A percentile compares a stretch with the other conserved stretches of the same genome.
phyloP scores from a whole-genome alignment of 2,113 vertebrate genomes.

The Cathartes aura region DNA sequence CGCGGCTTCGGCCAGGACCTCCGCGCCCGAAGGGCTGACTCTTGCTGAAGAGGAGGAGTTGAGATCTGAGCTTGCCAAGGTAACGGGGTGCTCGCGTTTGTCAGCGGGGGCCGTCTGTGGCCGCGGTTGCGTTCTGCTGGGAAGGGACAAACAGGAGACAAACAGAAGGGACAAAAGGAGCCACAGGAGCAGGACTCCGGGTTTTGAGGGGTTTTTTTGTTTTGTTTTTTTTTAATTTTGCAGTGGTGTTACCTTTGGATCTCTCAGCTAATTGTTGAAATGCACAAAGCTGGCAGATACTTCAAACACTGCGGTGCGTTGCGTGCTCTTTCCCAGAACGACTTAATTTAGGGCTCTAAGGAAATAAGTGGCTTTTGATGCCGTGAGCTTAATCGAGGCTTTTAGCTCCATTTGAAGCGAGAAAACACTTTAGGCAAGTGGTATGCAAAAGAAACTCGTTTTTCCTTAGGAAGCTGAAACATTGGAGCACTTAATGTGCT shows the following conservation, averaged over 20 bases:
- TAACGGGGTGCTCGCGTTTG: background rate
- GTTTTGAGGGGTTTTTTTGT: background rate
- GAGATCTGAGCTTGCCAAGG: slow-evolving; percentile 87
- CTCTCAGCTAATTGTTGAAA: background rate
- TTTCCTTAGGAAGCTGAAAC: background rate
- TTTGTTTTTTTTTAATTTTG: background rate
- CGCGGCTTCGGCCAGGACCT: slow-evolving; percentile 20
- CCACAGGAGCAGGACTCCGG: accelerated
- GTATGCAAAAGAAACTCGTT: accelerated
- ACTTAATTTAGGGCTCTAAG: background rate
- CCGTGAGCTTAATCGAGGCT: background rate
- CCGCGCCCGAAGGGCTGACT: slow-evolving; percentile 81
- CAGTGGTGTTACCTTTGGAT: background rate
- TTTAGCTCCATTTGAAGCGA: background rate
- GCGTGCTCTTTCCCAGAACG: background rate
- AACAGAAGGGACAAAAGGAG: background rate
- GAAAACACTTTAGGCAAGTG: background rate
- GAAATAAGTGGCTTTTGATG: slow-evolving; percentile 17
- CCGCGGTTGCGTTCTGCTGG: accelerated
- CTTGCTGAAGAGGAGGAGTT: slow-evolving; percentile 91
- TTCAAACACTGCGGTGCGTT: background rate
- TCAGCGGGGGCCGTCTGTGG: accelerated
- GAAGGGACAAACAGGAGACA: background rate
- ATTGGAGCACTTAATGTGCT: background rate
- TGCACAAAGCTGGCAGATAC: background rate